Percentiles rank a stretch among this genome's conserved stretches.
phyloP scores from a whole-genome alignment of 2,888 invertebrate genomes.

The Cosmia trapezina region DNA sequence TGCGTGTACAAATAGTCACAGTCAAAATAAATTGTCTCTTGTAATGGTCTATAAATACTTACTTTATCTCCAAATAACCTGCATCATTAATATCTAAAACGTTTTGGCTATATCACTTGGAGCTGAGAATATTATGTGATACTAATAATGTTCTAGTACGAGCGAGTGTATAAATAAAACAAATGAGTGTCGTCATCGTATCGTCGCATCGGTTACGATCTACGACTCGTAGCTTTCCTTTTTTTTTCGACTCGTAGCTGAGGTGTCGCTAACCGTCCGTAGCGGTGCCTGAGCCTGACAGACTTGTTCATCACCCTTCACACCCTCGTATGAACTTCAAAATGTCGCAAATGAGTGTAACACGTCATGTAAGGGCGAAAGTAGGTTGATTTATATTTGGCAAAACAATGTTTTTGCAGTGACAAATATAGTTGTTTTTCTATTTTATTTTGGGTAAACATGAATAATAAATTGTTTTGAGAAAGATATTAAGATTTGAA shows the following conservation, averaged over 20 bases:
- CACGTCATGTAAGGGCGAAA: slow-evolving; percentile 32
- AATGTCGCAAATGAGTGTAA: slow-evolving; percentile 16
- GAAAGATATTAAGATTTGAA: neutral
- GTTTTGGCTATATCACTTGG: slow-evolving; percentile 53
- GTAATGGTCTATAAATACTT: slow-evolving; percentile 31
- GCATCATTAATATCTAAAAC: slow-evolving; percentile 53
- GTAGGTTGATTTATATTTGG: slow-evolving; percentile 31
- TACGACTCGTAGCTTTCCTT: slow-evolving; percentile 1
- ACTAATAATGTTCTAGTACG: slow-evolving; percentile 49
- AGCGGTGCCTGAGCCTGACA: neutral
- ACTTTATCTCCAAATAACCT: slow-evolving; percentile 30
- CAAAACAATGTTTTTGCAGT: slow-evolving; percentile 12
- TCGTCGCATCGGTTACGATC: slow-evolving; percentile 10
- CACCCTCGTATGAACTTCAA: slow-evolving; percentile 46
- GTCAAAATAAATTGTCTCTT: slow-evolving; percentile 32
- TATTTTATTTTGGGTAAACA: slow-evolving; percentile 18
- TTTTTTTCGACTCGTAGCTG: slow-evolving; percentile 1
- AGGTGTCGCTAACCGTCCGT: slow-evolving; percentile 27
- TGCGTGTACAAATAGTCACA: slow-evolving; percentile 32
- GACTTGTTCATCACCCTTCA: slow-evolving; percentile 24
- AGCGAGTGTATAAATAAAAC: slow-evolving; percentile 49
- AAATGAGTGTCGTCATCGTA: slow-evolving; percentile 33
- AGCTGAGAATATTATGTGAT: slow-evolving; percentile 41
- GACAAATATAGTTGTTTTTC: slow-evolving; percentile 19
- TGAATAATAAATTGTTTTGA: slow-evolving; percentile 12